Conservation (phyloP, 2,113 vertebrate genomes). For the Leiothrix lutea region DNA sequence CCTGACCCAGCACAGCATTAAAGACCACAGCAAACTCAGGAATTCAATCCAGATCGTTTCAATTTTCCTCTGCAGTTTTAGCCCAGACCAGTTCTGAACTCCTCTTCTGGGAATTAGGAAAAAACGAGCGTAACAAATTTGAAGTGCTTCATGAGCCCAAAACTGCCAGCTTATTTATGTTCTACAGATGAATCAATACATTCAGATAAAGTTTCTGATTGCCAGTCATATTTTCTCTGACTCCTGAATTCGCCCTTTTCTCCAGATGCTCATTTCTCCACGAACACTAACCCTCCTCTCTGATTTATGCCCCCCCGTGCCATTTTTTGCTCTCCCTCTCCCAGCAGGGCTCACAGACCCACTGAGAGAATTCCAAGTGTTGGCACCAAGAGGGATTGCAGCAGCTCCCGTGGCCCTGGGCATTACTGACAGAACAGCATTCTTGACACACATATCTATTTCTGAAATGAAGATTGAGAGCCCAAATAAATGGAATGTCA, state of each 20-base stretch:
- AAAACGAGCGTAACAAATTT: neutral
- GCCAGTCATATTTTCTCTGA: neutral
- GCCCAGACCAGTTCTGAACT: neutral
- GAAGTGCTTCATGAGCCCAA: neutral
- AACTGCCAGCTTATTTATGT: neutral
- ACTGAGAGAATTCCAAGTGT: neutral
- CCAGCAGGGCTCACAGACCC: neutral
- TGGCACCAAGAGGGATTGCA: neutral
- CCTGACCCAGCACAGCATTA: neutral
- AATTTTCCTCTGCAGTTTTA: neutral
- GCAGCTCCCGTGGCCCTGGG: neutral
- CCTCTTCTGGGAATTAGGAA: neutral
- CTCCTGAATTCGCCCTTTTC: neutral
- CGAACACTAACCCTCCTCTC: neutral
- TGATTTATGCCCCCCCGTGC: neutral
- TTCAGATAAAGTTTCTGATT: slow-evolving; percentile 15
- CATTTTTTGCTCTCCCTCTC: neutral
- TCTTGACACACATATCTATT: slow-evolving; percentile 2
- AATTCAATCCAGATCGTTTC: neutral
- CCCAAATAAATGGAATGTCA: slow-evolving; percentile 31
- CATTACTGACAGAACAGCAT: slow-evolving; percentile 18
- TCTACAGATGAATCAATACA: neutral
- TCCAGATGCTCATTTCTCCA: slow-evolving; percentile 12
- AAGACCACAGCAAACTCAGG: neutral
- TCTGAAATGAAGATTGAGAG: slow-evolving; percentile 43